Conservation (phyloP, 2,888 invertebrate genomes). For the Lagria hirta region DNA sequence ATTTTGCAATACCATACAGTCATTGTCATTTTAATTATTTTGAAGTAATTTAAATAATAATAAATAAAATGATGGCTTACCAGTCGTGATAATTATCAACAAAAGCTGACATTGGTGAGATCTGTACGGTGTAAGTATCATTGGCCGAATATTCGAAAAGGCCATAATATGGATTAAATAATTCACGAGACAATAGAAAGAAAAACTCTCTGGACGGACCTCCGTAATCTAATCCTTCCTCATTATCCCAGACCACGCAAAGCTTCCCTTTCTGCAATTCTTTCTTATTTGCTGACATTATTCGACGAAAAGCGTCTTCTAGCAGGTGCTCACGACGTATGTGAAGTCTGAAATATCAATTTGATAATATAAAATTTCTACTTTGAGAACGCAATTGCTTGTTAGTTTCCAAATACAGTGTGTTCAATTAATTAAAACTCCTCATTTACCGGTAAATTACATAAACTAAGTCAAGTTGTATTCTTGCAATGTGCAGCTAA, state of each 20-base stretch:
- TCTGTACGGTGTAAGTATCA: constrained; percentile 95
- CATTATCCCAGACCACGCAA: constrained; percentile 91
- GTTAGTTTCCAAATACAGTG: too few relatives aligned
- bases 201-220: constrained; percentile 98
- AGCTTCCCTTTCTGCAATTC: constrained; percentile 94
- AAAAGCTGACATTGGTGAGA: constrained; percentile 94
- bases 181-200: constrained; percentile 92
- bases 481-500: too few relatives aligned
- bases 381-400: constrained; percentile 2
- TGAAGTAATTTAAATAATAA: constrained; percentile 1
- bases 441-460: too few relatives aligned
- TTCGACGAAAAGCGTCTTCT: constrained; percentile 94
- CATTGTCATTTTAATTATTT: background rate
- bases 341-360: constrained; percentile 74
- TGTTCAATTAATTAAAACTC: too few relatives aligned
- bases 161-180: constrained; percentile 98
- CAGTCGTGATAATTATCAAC: constrained; percentile 97
- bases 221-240: constrained; percentile 96
- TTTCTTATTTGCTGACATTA: constrained; percentile 95
- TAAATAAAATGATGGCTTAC: constrained; percentile 58
- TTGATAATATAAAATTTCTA: constrained; percentile 3
- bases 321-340: constrained; percentile 90
- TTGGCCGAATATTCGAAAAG: constrained; percentile 98
- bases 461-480: too few relatives aligned
- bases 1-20: too few relatives aligned